These are phyloP conservation scores for Pemphigus obesinymphae DNA, from an alignment of 1,140 invertebrate genomes.

Conservation along the genomic window DNA sequence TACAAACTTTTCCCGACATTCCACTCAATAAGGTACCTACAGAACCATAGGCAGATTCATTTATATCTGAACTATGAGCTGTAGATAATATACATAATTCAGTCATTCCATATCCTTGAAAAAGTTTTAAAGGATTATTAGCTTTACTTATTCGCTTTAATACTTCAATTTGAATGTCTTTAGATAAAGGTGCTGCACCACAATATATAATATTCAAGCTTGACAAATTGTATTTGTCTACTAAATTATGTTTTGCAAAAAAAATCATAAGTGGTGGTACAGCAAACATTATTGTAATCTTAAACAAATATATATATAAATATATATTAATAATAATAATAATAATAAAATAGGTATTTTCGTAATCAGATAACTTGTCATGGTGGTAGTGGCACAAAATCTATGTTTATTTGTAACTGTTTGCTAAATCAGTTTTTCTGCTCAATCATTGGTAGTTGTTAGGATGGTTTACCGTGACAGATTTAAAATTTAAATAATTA, in stretches of 20 bases:
- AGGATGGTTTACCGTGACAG: too few species aligned
- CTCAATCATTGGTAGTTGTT: too few species aligned
- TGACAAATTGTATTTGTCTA: conserved; percentile 59
- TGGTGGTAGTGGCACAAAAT: too few species aligned
- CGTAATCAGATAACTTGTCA: too few species aligned
- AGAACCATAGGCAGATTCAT: conserved; percentile 54
- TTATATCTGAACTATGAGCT: conserved; percentile 42
- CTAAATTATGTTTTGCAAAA: conserved; percentile 60
- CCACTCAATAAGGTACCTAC: conserved; percentile 59
- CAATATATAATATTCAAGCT: conserved; percentile 57
- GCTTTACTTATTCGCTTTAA: conserved; percentile 37
- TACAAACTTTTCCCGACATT: conserved; percentile 56
- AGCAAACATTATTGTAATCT: conserved; percentile 58
- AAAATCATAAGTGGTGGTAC: conserved; percentile 64
- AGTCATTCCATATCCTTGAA: conserved; percentile 66
- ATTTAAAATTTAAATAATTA: too few species aligned
- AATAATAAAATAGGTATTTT: too few species aligned
- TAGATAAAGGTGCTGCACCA: conserved; percentile 57
- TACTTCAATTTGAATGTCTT: conserved; percentile 42
- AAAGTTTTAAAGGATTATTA: conserved; percentile 50
- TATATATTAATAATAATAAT: too few species aligned
- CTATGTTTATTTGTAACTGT: too few species aligned
- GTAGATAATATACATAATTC: conserved; percentile 58
- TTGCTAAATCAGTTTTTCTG: too few species aligned
- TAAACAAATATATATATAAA: conserved; percentile 2